Base-by-base conservation (phyloP, 1,140 invertebrate genomes). In the Drosophila auraria region DNA sequence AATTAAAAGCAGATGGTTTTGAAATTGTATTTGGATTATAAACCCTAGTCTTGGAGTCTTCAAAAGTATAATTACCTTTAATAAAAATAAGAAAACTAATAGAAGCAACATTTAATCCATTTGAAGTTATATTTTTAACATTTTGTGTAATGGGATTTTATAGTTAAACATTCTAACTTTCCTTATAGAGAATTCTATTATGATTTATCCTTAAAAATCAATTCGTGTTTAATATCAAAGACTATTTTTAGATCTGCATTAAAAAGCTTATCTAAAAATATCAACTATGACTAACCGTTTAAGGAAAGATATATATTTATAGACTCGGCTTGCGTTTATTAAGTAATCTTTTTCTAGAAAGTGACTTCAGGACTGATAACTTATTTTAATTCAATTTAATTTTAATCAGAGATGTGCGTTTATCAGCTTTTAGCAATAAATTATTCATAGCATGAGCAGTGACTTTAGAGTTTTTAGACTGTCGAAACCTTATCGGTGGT, bases 1-100 rank as follows among this genome's bases (percentile, higher is more conserved):
- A 66, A 71, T 30, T 50, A 40, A 9, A 20, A 33, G 17, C 68
- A 71, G 68, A 68, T 56, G 68, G 50, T 33, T 56, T 54, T 36
- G 6, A 23, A 63, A 14, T 27, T 56, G n/a, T 14, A 36, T 27
- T 27, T 6, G 36, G 51, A 54, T 54, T 20, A 36, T 8, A 30
- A 36, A 54, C 6, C 11, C 14, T 11, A 30, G 5, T 20, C 1
- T 20, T 0, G 14, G 6, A 15, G 3, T 20, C 6, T 56, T 9
- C 0, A 36, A 20, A 20, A 5, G 36, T 38, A 14, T 0, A 38
- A 38, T 14, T 14, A 4, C 33, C 9, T 11, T 38, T 38, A 5
- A 38, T 38, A 38, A 36, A 9, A 36, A 11, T 36, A 5, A 5
- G 4, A 5, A 38, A 14, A 38, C 12, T 38, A 5, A 38, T 14